Evolutionary conservation across 2,797 vertebrate genomes (phyloP).

Genomic region (Poecilia gillii): DNA sequence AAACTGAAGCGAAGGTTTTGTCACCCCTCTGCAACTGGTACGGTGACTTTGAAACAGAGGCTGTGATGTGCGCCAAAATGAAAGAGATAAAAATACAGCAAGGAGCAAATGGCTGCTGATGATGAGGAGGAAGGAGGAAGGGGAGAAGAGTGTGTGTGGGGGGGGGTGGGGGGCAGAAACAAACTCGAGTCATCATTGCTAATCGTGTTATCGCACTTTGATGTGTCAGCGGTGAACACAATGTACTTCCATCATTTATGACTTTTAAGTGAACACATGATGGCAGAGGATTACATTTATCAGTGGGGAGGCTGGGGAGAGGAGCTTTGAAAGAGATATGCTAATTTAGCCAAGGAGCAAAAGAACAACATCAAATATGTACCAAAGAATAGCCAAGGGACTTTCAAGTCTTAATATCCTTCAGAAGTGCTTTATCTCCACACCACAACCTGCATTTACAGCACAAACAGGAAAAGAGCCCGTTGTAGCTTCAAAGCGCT

Average conservation of each 20-base stretch:
- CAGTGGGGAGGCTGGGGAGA: slow-evolving; percentile 68
- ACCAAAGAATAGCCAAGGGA: slow-evolving; percentile 95
- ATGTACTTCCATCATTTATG: slow-evolving; percentile 89
- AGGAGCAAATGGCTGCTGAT: slow-evolving; percentile 58
- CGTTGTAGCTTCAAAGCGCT: slow-evolving; percentile 87
- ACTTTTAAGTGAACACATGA: slow-evolving; percentile 91
- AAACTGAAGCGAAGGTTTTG: slow-evolving; percentile 58
- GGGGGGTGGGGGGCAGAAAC: slow-evolving; percentile 57
- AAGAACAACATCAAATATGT: slow-evolving; percentile 97
- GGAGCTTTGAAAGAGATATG: slow-evolving; percentile 93
- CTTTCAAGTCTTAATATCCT: slow-evolving; percentile 95
- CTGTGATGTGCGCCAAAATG: slow-evolving; percentile 62
- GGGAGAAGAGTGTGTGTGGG: slow-evolving; percentile 28
- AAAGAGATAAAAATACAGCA: slow-evolving; percentile 64
- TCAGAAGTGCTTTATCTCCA: slow-evolving; percentile 96
- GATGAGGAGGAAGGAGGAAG: slow-evolving; percentile 65
- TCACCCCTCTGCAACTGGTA: slow-evolving; percentile 52
- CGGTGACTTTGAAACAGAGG: slow-evolving; percentile 55
- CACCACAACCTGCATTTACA: slow-evolving; percentile 88
- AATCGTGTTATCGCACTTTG: slow-evolving; percentile 90
- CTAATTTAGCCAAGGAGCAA: slow-evolving; percentile 94
- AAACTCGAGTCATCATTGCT: slow-evolving; percentile 87
- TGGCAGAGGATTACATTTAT: slow-evolving; percentile 91
- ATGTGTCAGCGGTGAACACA: slow-evolving; percentile 91
- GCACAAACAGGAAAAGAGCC: slow-evolving; percentile 93